A percentile compares a stretch with the other conserved stretches of the same genome.
Conservation (phyloP, 2,113 vertebrate species). For the Chloropsis hardwickii region DNA sequence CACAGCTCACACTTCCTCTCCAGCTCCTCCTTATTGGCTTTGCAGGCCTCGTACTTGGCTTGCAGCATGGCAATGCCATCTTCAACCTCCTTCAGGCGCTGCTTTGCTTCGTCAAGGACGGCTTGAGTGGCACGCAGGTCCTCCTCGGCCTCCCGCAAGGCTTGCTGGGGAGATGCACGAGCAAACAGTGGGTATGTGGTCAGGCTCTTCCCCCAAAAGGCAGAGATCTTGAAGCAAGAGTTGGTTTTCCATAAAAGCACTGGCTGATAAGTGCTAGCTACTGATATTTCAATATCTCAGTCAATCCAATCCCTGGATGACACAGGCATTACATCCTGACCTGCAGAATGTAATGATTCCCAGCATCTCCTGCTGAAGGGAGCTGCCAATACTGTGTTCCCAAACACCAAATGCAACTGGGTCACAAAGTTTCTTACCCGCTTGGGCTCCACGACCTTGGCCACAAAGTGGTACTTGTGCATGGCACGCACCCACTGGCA, state of each 20-base stretch:
- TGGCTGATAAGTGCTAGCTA: neutral
- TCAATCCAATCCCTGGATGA: neutral
- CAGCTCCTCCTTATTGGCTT: slow-evolving; percentile 86
- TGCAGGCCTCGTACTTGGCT: slow-evolving; percentile 79
- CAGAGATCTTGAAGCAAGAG: neutral
- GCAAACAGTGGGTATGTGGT: neutral
- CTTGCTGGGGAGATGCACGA: slow-evolving; percentile 70
- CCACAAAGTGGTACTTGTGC: slow-evolving; percentile 89
- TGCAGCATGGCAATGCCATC: slow-evolving; percentile 79
- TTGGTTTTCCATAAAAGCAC: neutral
- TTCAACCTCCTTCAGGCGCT: slow-evolving; percentile 75
- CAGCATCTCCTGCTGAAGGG: neutral
- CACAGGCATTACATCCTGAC: fast-evolving
- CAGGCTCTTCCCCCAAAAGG: neutral
- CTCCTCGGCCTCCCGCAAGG: slow-evolving; percentile 80
- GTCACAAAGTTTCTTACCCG: slow-evolving; percentile 70
- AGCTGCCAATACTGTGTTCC: neutral
- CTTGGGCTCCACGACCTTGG: slow-evolving; percentile 85
- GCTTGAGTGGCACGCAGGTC: slow-evolving; percentile 81
- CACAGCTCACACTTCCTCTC: slow-evolving; percentile 86
- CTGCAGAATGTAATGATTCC: neutral
- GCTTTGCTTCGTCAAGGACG: slow-evolving; percentile 81
- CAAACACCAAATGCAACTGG: neutral
- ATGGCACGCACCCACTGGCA: slow-evolving; percentile 95
- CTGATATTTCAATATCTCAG: neutral